Evolutionary conservation across 2,113 vertebrate species (phyloP).

Genomic region (Cryptomyrus ogoouensis): DNA sequence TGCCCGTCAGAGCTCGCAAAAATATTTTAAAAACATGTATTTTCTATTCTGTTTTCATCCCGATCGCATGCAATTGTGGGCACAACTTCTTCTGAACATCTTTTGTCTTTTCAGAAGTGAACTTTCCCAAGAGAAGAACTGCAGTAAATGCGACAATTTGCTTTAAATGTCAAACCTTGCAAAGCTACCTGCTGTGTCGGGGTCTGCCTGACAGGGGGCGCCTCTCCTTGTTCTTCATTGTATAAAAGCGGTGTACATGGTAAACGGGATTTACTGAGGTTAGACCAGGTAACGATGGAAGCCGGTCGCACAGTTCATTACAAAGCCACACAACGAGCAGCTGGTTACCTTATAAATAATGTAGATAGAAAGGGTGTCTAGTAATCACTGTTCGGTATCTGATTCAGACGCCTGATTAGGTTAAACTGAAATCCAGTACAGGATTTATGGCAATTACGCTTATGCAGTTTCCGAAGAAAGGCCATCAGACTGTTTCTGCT

Average conservation of each 20-base stretch:
- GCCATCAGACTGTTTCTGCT: not conserved
- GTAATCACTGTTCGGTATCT: not conserved
- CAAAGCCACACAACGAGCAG: not conserved
- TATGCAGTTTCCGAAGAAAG: not conserved
- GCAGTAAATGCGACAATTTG: not conserved
- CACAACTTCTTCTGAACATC: not conserved
- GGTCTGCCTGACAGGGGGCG: not conserved
- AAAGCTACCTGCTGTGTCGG: not conserved
- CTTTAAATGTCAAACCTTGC: not conserved
- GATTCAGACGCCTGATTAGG: not conserved
- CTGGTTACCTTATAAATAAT: not conserved
- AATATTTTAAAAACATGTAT: too few species aligned
- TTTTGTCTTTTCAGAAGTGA: not conserved
- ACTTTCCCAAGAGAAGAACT: not conserved
- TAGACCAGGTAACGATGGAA: not conserved
- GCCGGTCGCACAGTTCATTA: not conserved
- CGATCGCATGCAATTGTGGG: not conserved
- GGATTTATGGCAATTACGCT: not conserved
- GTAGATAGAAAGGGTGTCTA: not conserved
- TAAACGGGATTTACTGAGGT: not conserved
- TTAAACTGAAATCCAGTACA: not conserved
- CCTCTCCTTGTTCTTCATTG: not conserved
- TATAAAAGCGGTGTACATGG: not conserved
- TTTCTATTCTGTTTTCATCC: not conserved
- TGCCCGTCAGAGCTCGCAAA: too few species aligned